These are phyloP conservation scores for Acleris literana DNA, from an alignment of 2,888 invertebrate species.

Conservation along the genomic window DNA sequence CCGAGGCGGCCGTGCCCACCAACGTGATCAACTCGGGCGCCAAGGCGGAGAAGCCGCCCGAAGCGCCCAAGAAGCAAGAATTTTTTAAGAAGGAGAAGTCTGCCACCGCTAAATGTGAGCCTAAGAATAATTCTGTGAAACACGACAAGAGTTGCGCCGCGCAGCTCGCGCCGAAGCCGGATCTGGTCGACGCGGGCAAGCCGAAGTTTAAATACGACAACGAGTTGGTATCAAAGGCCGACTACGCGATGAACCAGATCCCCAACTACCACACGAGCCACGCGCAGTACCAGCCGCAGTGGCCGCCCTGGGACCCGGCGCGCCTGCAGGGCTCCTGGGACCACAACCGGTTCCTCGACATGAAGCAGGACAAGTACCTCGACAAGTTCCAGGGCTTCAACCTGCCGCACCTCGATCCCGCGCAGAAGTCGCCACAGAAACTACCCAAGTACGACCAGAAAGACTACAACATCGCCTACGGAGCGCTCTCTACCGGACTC, in stretches of 20 bases:
- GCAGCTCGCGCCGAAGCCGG: constrained; percentile 66
- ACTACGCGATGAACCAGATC: constrained; percentile 86
- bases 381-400: constrained; percentile 85
- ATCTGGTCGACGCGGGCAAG: constrained; percentile 81
- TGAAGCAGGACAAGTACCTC: constrained; percentile 82
- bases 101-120: constrained; percentile 64
- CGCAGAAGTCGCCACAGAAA: constrained; percentile 85
- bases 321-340: constrained; percentile 81
- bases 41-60: constrained; percentile 69
- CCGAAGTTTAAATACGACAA: constrained; percentile 81
- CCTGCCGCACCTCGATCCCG: constrained; percentile 82
- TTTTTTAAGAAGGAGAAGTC: constrained; percentile 81
- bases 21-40: constrained; percentile 74
- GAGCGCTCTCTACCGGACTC: constrained; percentile 68
- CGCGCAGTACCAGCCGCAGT: constrained; percentile 86
- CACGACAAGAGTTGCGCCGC: constrained; percentile 74
- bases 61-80: constrained; percentile 78
- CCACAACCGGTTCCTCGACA: constrained; percentile 75
- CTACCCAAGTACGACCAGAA: constrained; percentile 79
- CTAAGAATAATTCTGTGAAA: constrained; percentile 69
- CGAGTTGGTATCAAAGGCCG: constrained; percentile 83
- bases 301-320: constrained; percentile 84
- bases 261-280: constrained; percentile 87
- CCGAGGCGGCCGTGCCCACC: constrained; percentile 75
- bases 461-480: constrained; percentile 77